phyloP scores from a whole-genome alignment of 1,140 invertebrate genomes.

The Leptinotarsa defecta region DNA sequence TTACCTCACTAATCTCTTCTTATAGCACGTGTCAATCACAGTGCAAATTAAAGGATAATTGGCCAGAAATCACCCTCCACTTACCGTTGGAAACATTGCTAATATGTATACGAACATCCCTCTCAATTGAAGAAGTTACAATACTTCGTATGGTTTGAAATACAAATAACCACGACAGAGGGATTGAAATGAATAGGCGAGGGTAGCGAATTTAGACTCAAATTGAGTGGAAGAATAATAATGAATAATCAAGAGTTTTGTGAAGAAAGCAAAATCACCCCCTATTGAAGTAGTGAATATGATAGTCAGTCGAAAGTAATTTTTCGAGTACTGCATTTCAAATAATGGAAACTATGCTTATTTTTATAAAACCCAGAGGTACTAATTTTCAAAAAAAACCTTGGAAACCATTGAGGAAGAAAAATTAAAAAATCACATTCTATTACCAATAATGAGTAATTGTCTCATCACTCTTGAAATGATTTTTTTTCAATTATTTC shows the following conservation, averaged over 20 bases:
- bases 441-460: too few species aligned
- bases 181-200: background rate
- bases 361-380: too few species aligned
- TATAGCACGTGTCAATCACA: slow-evolving; percentile 12
- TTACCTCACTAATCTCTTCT: background rate
- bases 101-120: slow-evolving; percentile 17
- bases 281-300: too few species aligned
- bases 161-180: background rate
- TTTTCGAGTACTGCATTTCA: too few species aligned
- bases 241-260: background rate
- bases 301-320: too few species aligned
- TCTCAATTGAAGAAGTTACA: background rate
- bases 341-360: too few species aligned
- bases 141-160: slow-evolving; percentile 4
- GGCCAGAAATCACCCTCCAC: slow-evolving; percentile 14
- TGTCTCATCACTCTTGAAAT: too few species aligned
- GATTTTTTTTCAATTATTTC: too few species aligned
- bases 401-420: too few species aligned
- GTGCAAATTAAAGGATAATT: slow-evolving; percentile 21
- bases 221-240: slow-evolving; percentile 6
- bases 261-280: too few species aligned
- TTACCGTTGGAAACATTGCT: slow-evolving; percentile 17
- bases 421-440: too few species aligned
- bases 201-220: background rate
- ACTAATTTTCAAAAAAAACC: too few species aligned